phyloP scores from a whole-genome alignment of 2,797 vertebrate genomes.

The Paramormyrops hopkinsi region DNA sequence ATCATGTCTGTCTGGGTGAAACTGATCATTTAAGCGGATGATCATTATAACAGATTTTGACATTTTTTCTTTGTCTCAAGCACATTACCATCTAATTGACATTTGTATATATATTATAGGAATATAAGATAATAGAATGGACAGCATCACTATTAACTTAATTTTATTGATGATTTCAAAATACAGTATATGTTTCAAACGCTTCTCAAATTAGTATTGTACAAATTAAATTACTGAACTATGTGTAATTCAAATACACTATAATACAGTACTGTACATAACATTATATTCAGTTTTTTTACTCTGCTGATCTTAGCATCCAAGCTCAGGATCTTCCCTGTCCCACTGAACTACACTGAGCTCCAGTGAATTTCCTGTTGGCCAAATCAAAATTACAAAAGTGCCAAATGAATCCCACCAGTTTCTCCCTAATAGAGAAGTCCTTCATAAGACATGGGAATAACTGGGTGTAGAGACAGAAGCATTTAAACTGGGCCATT shows the following conservation, averaged over 20 bases:
- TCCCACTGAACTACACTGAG: not conserved
- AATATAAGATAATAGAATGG: not conserved
- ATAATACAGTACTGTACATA: not conserved
- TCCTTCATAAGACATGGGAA: not conserved
- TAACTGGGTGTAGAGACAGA: not conserved
- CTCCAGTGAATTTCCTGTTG: not conserved
- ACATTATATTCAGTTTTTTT: not conserved
- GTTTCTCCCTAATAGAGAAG: not conserved
- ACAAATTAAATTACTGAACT: not conserved
- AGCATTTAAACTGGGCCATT: not conserved
- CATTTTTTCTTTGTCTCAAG: not conserved
- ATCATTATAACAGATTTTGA: not conserved
- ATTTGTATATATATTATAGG: not conserved
- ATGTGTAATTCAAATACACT: not conserved
- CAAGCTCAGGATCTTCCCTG: not conserved
- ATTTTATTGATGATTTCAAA: not conserved
- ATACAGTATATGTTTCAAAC: not conserved
- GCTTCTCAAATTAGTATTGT: not conserved
- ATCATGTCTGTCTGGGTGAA: not conserved
- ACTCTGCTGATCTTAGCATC: not conserved
- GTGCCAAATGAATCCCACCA: not conserved
- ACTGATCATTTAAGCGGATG: not conserved
- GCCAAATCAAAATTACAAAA: not conserved
- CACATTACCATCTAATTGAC: not conserved
- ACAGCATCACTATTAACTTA: not conserved